Percentiles rank a stretch among this genome's conserved stretches.
Conservation (phyloP, 2,888 invertebrate genomes). For the Drosophila parthenogenetica region DNA sequence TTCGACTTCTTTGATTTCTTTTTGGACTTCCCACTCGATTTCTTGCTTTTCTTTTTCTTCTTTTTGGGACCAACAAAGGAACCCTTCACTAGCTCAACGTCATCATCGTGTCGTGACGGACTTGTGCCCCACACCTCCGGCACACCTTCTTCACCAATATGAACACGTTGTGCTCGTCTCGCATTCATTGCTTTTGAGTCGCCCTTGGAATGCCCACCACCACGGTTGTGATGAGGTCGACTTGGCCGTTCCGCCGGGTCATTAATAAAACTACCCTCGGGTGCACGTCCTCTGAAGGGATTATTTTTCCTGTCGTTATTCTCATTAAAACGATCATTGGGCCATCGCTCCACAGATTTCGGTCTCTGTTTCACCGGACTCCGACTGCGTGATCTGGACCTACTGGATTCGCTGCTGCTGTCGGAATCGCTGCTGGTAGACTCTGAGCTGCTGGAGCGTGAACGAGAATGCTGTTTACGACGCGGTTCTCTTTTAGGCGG, state of each 20-base stretch:
- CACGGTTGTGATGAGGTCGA: constrained; percentile 40
- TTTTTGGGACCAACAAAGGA: constrained; percentile 71
- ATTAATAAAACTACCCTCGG: constrained; percentile 68
- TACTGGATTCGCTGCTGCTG: constrained; percentile 40
- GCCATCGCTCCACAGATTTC: constrained; percentile 75
- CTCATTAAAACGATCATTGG: constrained; percentile 75
- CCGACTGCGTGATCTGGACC: constrained; percentile 39
- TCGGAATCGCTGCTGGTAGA: constrained; percentile 30
- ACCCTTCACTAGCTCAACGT: constrained; percentile 67
- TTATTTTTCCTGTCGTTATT: constrained; percentile 59
- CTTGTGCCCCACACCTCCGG: constrained; percentile 91
- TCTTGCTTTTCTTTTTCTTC: constrained; percentile 70
- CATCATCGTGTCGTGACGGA: constrained; percentile 86
- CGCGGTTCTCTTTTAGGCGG: constrained; percentile 10
- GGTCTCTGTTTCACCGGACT: constrained; percentile 24
- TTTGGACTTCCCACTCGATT: constrained; percentile 58
- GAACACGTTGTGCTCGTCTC: constrained; percentile 90
- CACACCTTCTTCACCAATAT: constrained; percentile 90
- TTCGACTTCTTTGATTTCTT: constrained; percentile 76
- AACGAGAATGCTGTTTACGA: constrained; percentile 22
- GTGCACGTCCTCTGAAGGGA: constrained; percentile 71
- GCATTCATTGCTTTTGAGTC: constrained; percentile 88
- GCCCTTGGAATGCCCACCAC: constrained; percentile 44
- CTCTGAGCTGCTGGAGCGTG: constrained; percentile 48
- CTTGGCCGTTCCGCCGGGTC: constrained; percentile 63